Base-by-base conservation (phyloP, 2,888 invertebrate species). In the Brenthis hecate region DNA sequence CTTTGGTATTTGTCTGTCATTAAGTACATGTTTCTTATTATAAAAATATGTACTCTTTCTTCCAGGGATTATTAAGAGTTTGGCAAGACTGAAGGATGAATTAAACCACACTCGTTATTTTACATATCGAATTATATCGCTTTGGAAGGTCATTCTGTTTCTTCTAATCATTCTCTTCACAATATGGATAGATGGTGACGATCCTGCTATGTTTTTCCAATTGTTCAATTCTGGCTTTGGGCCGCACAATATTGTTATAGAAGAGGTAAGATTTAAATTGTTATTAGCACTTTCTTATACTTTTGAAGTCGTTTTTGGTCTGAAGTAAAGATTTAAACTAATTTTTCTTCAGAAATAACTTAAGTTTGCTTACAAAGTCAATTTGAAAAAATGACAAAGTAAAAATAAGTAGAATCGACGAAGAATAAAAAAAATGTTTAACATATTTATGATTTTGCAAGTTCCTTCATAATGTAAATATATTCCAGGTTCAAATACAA, bases 141-240 rank as follows among this genome's bases (percentile, higher is more conserved):
- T 97, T 0, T 99, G 98, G 98, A 99, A 99, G 91, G 96, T 98
- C 66, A 66, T 94, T 8, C 75, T 96, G 53, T 98, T 98, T 83
- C 93, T 98, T 70, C 92, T 96, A 77, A 94, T 96, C 66, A 94
- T 96, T 70, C 80, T 97, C 14, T 90, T 97, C 53, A 95, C 96
- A 70, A 91, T 96, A 47, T 94, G 96, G 91, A 89, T 96, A 69
- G 95, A 95, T 69, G 96, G 96, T 14, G 96, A 96, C 65, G 96
- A 96, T 72, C 94, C 97, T 0, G 94, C 95, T 2, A 96, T 96
- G 85, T 94, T 98, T 72, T 98, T 98, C 83, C 94, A 94, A 64
- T 94, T 96, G 77, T 95, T 97, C 76, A 95, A 95, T 47, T 89
- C 94, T 68, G 96, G 96, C 0, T 97, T 97, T 81, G 94, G 95